Conservation (phyloP, 2,888 invertebrate genomes). For the Chrysina gloriosa region DNA sequence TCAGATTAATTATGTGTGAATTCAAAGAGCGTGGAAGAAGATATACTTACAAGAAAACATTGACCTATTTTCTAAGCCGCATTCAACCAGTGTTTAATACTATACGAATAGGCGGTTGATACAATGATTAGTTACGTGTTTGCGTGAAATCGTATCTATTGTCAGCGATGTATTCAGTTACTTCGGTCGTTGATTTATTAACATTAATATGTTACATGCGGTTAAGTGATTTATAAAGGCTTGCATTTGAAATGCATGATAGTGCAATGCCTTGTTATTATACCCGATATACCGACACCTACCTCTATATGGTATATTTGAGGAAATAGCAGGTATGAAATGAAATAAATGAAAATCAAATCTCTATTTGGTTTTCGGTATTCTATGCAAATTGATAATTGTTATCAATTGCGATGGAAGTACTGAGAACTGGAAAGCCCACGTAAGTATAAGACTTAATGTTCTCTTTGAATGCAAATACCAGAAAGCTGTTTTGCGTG, state of each 20-base stretch:
- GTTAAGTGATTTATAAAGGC: slow-evolving; percentile 36
- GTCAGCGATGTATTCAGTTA: slow-evolving; percentile 22
- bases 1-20: slow-evolving; percentile 20
- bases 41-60: slow-evolving; percentile 25
- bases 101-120: background rate
- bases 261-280: slow-evolving; percentile 27
- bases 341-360: slow-evolving; percentile 20
- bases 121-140: slow-evolving; percentile 16
- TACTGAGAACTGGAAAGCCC: background rate
- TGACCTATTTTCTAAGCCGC: slow-evolving; percentile 22
- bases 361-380: slow-evolving; percentile 31
- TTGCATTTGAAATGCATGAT: slow-evolving; percentile 22
- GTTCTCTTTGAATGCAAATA: slow-evolving; percentile 11
- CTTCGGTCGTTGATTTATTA: slow-evolving; percentile 17
- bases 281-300: slow-evolving; percentile 13
- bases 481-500: background rate
- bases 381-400: slow-evolving; percentile 34
- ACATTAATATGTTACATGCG: slow-evolving; percentile 32
- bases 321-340: background rate
- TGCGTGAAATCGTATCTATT: slow-evolving; percentile 35
- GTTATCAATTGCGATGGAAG: slow-evolving; percentile 11
- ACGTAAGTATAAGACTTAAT: background rate
- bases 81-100: slow-evolving; percentile 12
- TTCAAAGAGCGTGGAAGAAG: background rate
- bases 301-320: background rate